Percentiles rank a stretch among this genome's conserved stretches.
phyloP scores from a whole-genome alignment of 2,797 vertebrate genomes.

The Crenichthys baileyi region DNA sequence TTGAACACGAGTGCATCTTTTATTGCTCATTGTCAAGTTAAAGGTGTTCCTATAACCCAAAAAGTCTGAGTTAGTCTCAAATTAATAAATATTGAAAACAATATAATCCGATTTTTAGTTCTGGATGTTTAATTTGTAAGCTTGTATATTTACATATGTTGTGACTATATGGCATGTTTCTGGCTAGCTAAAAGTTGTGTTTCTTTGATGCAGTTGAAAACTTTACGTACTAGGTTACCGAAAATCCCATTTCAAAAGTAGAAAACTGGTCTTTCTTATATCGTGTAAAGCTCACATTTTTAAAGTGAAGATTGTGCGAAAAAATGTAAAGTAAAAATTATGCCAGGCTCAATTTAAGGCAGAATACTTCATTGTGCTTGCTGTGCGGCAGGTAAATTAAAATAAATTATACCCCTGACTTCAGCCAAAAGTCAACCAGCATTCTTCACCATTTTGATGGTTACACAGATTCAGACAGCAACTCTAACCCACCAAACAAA shows the following conservation, averaged over 20 bases:
- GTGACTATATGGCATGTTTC: neutral
- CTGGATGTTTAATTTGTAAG: neutral
- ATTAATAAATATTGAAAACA: neutral
- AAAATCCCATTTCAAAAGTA: neutral
- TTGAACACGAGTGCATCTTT: too few species aligned
- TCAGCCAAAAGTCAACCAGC: neutral
- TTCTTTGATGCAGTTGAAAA: neutral
- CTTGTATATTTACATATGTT: neutral
- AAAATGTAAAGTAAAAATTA: neutral
- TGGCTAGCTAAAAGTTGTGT: neutral
- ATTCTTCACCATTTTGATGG: neutral
- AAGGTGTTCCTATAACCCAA: neutral
- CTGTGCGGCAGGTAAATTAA: neutral
- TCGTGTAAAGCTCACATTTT: neutral
- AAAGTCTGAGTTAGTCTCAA: neutral
- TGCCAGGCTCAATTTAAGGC: neutral
- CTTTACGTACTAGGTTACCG: neutral
- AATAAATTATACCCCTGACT: conserved; percentile 2
- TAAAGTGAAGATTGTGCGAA: neutral
- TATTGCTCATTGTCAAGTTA: neutral
- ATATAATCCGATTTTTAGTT: neutral
- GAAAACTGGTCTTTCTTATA: neutral
- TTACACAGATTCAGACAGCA: conserved; percentile 4
- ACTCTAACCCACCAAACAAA: conserved; percentile 18
- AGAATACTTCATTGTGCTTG: neutral